Conservation (phyloP, 2,797 vertebrate genomes). For the Paratrypauchen microcephalus region DNA sequence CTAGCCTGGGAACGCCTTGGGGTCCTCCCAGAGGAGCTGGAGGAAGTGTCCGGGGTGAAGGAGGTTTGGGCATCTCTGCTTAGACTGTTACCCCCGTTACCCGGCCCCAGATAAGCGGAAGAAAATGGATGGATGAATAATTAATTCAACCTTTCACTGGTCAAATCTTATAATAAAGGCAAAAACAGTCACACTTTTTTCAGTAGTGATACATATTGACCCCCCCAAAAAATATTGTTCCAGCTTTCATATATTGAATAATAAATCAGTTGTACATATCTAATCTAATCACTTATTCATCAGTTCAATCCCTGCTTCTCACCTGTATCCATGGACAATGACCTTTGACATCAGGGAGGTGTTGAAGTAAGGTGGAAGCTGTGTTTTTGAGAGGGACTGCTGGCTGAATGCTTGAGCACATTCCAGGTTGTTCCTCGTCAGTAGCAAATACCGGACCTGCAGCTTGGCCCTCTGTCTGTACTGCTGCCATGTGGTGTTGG, state of each 20-base stretch:
- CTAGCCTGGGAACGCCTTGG: too few species aligned
- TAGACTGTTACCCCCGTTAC: too few species aligned
- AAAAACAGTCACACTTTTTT: background rate
- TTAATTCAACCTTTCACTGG: too few species aligned
- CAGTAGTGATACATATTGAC: too few species aligned
- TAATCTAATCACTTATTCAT: background rate
- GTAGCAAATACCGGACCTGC: constrained; percentile 85
- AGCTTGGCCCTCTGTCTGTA: constrained; percentile 70
- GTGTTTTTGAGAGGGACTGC: constrained; percentile 53
- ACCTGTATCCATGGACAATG: constrained; percentile 95
- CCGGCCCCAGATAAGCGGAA: too few species aligned
- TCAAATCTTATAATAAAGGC: too few species aligned
- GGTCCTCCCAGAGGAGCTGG: too few species aligned
- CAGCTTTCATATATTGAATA: too few species aligned
- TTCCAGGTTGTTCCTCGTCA: constrained; percentile 74
- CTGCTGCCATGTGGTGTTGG: constrained; percentile 71
- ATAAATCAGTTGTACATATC: background rate
- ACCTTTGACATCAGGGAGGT: constrained; percentile 83
- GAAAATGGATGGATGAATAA: too few species aligned
- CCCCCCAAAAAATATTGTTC: too few species aligned
- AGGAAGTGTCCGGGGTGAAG: too few species aligned
- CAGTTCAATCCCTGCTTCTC: constrained; percentile 9
- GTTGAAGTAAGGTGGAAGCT: constrained; percentile 76
- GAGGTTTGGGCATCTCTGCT: too few species aligned
- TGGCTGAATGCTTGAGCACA: constrained; percentile 79